Evolutionary conservation across 2,797 vertebrate species (phyloP).

Genomic region (Falco cherrug): DNA sequence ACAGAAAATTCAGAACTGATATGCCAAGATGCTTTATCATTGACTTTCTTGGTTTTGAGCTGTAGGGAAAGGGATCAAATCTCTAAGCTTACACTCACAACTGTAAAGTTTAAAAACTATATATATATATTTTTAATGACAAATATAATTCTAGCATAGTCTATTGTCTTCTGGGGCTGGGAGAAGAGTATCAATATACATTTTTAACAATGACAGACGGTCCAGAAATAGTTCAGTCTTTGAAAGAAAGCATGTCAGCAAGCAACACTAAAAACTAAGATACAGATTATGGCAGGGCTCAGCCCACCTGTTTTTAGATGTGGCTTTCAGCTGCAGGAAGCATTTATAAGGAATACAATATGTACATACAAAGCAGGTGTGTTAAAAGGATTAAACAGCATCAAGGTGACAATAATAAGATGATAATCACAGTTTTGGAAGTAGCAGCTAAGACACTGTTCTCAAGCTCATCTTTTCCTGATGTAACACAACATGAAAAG

Average conservation of each 20-base stretch:
- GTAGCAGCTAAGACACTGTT: not conserved
- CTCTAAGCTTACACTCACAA: not conserved
- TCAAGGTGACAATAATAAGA: not conserved
- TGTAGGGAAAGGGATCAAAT: not conserved
- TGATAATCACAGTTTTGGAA: not conserved
- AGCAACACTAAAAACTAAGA: not conserved
- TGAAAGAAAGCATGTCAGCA: not conserved
- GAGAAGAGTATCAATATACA: not conserved
- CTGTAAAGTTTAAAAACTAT: not conserved
- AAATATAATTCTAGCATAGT: not conserved
- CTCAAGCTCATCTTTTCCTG: not conserved
- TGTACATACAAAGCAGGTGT: rapidly evolving
- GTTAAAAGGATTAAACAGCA: not conserved
- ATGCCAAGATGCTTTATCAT: not conserved
- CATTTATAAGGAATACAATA: not conserved
- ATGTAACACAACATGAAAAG: not conserved
- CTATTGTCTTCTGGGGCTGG: not conserved
- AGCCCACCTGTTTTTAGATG: not conserved
- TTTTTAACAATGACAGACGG: not conserved
- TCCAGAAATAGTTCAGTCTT: not conserved
- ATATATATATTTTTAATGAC: not conserved
- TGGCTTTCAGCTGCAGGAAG: not conserved
- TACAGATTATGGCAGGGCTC: not conserved
- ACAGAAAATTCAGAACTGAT: not conserved
- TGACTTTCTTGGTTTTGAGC: not conserved